These are phyloP conservation scores for Pyrrhia umbra DNA, from an alignment of 2,888 invertebrate species.

Conservation along the genomic window DNA sequence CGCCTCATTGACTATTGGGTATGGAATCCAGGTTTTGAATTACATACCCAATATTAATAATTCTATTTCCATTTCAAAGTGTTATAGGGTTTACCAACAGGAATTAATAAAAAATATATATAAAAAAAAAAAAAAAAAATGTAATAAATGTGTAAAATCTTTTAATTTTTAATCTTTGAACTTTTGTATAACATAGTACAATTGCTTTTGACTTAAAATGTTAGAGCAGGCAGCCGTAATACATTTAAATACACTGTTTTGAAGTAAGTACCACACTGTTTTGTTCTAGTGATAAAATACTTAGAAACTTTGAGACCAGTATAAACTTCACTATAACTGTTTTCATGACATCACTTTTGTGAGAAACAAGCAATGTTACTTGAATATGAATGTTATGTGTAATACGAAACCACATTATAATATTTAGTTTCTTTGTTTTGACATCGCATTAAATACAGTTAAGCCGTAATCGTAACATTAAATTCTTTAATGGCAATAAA, in stretches of 20 bases:
- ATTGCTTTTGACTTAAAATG: not conserved
- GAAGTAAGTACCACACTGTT: not conserved
- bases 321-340: slow-evolving; percentile 35
- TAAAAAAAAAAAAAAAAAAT: too few species aligned
- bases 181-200: not conserved
- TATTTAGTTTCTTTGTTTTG: slow-evolving; percentile 51
- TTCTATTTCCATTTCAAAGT: too few species aligned
- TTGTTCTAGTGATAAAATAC: slow-evolving; percentile 24
- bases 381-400: slow-evolving; percentile 47
- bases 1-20: too few species aligned
- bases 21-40: too few species aligned
- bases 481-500: slow-evolving; percentile 30
- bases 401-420: slow-evolving; percentile 41
- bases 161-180: too few species aligned
- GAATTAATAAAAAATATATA: too few species aligned
- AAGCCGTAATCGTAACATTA: slow-evolving; percentile 27
- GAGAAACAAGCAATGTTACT: slow-evolving; percentile 35
- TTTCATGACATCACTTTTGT: slow-evolving; percentile 48
- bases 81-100: too few species aligned
- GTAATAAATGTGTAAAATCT: not conserved
- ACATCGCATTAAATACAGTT: slow-evolving; percentile 43
- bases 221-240: not conserved
- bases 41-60: too few species aligned
- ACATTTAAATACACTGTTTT: not conserved
- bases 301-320: not conserved